Percentiles rank a stretch among this genome's conserved stretches.
These are phyloP conservation scores for Pao palembangensis DNA, from an alignment of 2,113 vertebrate species.

Conservation along the genomic window DNA sequence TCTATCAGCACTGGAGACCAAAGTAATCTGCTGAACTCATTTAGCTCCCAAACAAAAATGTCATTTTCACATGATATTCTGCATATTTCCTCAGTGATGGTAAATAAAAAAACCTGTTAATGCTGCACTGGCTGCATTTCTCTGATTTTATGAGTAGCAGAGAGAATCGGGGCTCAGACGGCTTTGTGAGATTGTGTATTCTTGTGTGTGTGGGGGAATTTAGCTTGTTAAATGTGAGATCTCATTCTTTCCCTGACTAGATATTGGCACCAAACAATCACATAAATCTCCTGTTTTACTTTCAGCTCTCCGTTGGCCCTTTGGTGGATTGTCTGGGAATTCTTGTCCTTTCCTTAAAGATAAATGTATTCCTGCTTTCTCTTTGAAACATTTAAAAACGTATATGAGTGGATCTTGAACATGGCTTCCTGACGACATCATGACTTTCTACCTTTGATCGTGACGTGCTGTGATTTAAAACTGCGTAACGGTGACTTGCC, in stretches of 20 bases:
- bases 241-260: slow-evolving; percentile 41
- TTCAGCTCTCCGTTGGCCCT: background rate
- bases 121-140: slow-evolving; percentile 59
- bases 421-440: too few relatives aligned
- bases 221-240: slow-evolving; percentile 61
- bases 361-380: background rate
- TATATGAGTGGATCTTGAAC: too few relatives aligned
- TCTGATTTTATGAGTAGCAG: slow-evolving; percentile 58
- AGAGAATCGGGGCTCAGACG: slow-evolving; percentile 25
- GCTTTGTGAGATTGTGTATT: slow-evolving; percentile 6
- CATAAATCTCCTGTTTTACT: slow-evolving; percentile 28
- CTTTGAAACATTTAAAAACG: slow-evolving; percentile 13
- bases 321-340: too few relatives aligned
- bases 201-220: slow-evolving; percentile 27
- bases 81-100: slow-evolving; percentile 27
- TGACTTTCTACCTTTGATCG: too few relatives aligned
- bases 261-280: slow-evolving; percentile 21
- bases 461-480: background rate
- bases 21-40: too few relatives aligned
- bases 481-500: slow-evolving; percentile 7
- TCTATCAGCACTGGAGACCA: too few relatives aligned
- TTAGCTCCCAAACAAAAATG: too few relatives aligned
- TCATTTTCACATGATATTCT: too few relatives aligned
- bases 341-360: too few relatives aligned
- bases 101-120: slow-evolving; percentile 22